These are phyloP conservation scores for Mobula hypostoma DNA, from an alignment of 2,113 vertebrate species.

Conservation along the genomic window DNA sequence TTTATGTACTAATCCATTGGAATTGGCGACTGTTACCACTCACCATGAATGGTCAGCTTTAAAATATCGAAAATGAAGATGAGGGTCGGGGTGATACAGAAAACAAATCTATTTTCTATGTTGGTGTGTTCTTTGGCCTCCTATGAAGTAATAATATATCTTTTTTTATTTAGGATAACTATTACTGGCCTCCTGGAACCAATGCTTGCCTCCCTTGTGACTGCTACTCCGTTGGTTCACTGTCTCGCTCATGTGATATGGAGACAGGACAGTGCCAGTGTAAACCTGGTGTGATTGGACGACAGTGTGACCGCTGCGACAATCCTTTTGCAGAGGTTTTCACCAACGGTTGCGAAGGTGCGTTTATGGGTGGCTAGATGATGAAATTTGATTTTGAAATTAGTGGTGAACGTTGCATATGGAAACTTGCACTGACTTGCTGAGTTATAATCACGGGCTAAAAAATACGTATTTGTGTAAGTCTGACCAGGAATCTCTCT, in stretches of 20 bases:
- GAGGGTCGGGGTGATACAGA: not conserved
- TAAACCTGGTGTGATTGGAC: constrained; percentile 85
- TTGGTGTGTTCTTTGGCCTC: not conserved
- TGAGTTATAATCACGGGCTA: not conserved
- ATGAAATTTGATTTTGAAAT: not conserved
- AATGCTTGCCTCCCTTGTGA: constrained; percentile 76
- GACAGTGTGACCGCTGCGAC: constrained; percentile 86
- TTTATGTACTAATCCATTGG: not conserved
- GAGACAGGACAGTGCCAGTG: constrained; percentile 82
- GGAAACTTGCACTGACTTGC: not conserved
- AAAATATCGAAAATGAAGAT: not conserved
- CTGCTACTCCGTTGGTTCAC: constrained; percentile 82
- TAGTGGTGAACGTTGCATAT: not conserved
- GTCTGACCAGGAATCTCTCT: not conserved
- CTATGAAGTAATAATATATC: not conserved
- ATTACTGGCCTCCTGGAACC: constrained; percentile 65
- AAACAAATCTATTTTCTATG: not conserved
- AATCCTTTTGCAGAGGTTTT: constrained; percentile 96
- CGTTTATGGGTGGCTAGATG: constrained; percentile 38
- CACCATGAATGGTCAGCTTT: not conserved
- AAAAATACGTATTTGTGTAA: not conserved
- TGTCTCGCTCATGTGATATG: constrained; percentile 75
- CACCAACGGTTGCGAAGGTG: constrained; percentile 82
- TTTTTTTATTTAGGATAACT: constrained; percentile 72
- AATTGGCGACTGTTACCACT: not conserved